Evolutionary conservation across 1,140 invertebrate species (phyloP), one percentile per base, ranked within the genome.

Genomic region (Heterodera carotae): DNA sequence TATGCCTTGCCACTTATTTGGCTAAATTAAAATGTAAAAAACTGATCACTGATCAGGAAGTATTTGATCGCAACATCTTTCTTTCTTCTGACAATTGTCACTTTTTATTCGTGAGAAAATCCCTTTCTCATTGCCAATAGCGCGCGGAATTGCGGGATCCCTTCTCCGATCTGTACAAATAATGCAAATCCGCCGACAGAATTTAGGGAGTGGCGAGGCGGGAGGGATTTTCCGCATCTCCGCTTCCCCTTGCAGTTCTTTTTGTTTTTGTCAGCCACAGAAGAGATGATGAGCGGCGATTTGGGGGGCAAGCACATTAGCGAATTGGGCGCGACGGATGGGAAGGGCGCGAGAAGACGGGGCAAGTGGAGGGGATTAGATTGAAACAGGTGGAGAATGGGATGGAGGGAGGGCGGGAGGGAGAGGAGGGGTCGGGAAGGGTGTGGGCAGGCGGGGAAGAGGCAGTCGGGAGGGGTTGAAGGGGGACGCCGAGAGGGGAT

Each of bases 191-290:
- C 39, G 6, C 39, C 39, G 12, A 43, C 39, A 43, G 39, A 43
- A 43, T n/a, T n/a, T 56, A 22, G 48, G 48, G 22, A 56, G 48
- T 56, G 15, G 22, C 12, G 48, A 4, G 15, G 39, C 6, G 39
- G 39, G 39, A 43, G 48, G 48, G 48, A 56, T 56, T 56, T 56
- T 56, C 48, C 48, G 48, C 48, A 56, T 56, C 48, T 56, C 48
- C 48, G 48, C 48, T 2, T 43, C 48, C 15, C 15, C 48, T 56
- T 4, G 48, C 48, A 12, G 0, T 56, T 56, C 48, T 56, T 56
- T 56, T 56, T 56, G 48, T 56, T 18, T 56, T 56, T 56, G 1
- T 18, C 48, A 5, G 48, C 22, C 48, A 53, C 48, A 15, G 12
- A 53, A 53, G 48, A 53, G 48, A 53, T 53, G 48, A 53, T 53